phyloP scores from a whole-genome alignment of 2,113 vertebrate genomes.

The Notechis scutatus region DNA sequence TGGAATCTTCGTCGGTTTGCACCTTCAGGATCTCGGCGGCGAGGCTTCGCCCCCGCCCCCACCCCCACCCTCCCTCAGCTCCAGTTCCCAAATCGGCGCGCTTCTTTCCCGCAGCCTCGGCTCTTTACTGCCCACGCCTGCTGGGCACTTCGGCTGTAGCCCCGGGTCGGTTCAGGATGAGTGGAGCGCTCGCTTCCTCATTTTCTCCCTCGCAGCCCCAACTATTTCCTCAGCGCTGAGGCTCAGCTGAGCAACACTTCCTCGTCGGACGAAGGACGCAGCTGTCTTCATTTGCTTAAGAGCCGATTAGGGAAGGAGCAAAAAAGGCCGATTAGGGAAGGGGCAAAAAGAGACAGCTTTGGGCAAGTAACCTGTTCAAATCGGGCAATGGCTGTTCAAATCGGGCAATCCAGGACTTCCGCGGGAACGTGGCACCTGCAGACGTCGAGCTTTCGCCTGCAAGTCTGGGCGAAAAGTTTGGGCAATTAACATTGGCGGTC shows the following conservation, averaged over 20 bases:
- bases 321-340: neutral
- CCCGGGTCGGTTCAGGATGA: constrained; percentile 17
- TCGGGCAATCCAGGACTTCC: neutral
- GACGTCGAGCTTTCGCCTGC: neutral
- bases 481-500: neutral
- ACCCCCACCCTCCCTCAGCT: no score
- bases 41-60: neutral
- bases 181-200: constrained; percentile 26
- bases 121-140: neutral
- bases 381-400: neutral
- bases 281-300: neutral
- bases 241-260: constrained; percentile 5
- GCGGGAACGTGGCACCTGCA: neutral
- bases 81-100: neutral
- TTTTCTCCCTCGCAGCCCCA: constrained; percentile 4
- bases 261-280: neutral
- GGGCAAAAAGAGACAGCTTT: neutral
- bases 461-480: neutral
- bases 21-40: neutral
- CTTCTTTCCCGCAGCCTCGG: neutral
- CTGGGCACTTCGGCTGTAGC: neutral
- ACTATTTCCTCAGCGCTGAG: constrained; percentile 4
- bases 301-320: neutral
- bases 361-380: neutral
- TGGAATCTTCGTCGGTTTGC: neutral